Evolutionary conservation across 2,113 vertebrate genomes (phyloP), one percentile per base, ranked within the genome.

Genomic region (Noctilio leporinus): DNA sequence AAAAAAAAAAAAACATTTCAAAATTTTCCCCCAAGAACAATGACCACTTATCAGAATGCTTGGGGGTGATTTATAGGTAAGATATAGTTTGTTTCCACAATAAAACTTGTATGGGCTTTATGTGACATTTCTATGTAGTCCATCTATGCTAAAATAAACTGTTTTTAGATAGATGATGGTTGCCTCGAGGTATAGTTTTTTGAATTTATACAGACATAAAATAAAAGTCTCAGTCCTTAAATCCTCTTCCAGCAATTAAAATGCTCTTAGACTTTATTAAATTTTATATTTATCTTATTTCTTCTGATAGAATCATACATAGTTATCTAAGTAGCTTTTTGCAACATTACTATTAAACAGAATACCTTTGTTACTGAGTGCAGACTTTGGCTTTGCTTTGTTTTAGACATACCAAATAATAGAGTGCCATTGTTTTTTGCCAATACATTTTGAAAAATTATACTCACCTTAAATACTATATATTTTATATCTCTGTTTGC

Each of bases 1-100:
- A 51, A 92, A 93, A 89, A 15, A 59, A 82, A 95, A 91, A 35
- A 3, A 69, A 38, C 70, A 67, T 86, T 95, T 93, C 22, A 89
- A 72, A 78, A 43, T 55, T 5, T 38, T 53, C n/a, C 70, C 14
- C 35, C 33, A 15, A 33, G 19, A 90, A 84, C 38, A 10, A 96
- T 51, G 86, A 70, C 5, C 47, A 93, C 70, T 57, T 65, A 87
- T 89, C 47, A 92, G 43, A 91, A 95, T 43, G 6, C n/a, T 70
- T 86, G 2, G 49, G 33, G 35, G 67, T 93, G 47, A 64, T 77
- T 95, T 45, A 86, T 49, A 72, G 15, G n/a, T 43, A 30, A 89
- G 35, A 64, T 89, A 49, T 57, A 75, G 85, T 86, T 94, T 22
- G 11, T 86, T 65, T 96, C 76, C 53, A 91, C 24, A 94, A 40